Percentiles rank a stretch among this genome's conserved stretches.
phyloP scores from a whole-genome alignment of 2,888 invertebrate genomes.

The Macaria notata region DNA sequence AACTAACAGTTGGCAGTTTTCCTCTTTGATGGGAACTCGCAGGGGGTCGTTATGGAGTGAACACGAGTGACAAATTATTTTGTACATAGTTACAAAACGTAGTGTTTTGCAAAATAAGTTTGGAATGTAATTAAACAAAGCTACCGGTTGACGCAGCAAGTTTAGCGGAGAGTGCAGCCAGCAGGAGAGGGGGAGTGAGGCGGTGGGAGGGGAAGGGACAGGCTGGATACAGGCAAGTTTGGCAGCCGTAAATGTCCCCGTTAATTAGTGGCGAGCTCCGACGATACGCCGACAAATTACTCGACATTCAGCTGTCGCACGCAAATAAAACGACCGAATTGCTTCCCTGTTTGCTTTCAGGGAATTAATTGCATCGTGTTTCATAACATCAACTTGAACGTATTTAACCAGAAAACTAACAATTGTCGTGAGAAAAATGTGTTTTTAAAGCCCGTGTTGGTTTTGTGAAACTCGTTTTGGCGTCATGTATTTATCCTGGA shows the following conservation, averaged over 20 bases:
- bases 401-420: neutral
- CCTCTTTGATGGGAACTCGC: slow-evolving; percentile 1
- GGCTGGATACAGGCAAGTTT: slow-evolving; percentile 61
- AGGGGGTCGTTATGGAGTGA: neutral
- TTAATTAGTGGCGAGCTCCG: slow-evolving; percentile 72
- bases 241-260: slow-evolving; percentile 69
- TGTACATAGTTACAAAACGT: slow-evolving; percentile 11
- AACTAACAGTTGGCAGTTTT: slow-evolving; percentile 28
- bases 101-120: slow-evolving; percentile 13
- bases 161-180: slow-evolving; percentile 42
- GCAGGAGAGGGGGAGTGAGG: slow-evolving; percentile 32
- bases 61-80: neutral
- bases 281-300: slow-evolving; percentile 70
- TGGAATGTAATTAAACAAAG: slow-evolving; percentile 37
- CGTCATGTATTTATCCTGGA: no score
- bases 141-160: slow-evolving; percentile 37
- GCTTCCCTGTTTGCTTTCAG: slow-evolving; percentile 22
- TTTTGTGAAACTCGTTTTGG: no score
- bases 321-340: slow-evolving; percentile 54
- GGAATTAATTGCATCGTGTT: slow-evolving; percentile 28
- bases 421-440: neutral
- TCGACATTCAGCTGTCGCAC: slow-evolving; percentile 57
- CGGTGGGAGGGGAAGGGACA: slow-evolving; percentile 40
- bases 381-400: slow-evolving; percentile 25
- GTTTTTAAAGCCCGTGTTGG: no score